A percentile compares a stretch with the other conserved stretches of the same genome.
These are phyloP conservation scores for Macaria liturata DNA, from an alignment of 2,888 invertebrate genomes.

Conservation along the genomic window DNA sequence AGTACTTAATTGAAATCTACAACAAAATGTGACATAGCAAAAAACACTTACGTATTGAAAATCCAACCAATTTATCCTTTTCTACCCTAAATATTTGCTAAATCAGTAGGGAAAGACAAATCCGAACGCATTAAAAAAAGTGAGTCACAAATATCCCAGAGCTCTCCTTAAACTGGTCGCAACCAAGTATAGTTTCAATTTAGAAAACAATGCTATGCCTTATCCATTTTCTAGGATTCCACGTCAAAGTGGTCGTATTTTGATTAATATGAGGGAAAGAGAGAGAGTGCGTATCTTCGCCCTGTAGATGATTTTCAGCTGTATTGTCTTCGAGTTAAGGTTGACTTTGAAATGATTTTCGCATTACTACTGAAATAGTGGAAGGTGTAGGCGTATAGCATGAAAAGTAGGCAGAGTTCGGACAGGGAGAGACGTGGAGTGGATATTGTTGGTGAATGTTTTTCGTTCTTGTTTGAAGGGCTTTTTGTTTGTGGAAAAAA, in stretches of 20 bases:
- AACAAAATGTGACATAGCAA: no score
- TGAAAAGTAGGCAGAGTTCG: constrained; percentile 81
- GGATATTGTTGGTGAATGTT: constrained; percentile 57
- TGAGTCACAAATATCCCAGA: constrained; percentile 27
- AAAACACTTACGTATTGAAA: no score
- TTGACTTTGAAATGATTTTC: constrained; percentile 58
- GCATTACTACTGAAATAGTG: constrained; percentile 73
- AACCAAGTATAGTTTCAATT: constrained; percentile 77
- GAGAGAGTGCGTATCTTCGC: constrained; percentile 63
- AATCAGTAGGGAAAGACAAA: no score
- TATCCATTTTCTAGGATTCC: constrained; percentile 81
- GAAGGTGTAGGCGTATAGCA: constrained; percentile 78
- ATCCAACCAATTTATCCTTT: no score
- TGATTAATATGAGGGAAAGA: constrained; percentile 82
- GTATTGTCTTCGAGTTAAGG: constrained; percentile 51
- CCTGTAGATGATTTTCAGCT: constrained; percentile 47
- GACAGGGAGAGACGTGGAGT: constrained; percentile 67
- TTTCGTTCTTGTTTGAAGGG: constrained; percentile 24
- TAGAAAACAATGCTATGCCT: constrained; percentile 76
- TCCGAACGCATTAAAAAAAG: no score
- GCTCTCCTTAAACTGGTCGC: constrained; percentile 56
- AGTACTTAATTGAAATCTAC: no score
- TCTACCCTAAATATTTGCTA: no score
- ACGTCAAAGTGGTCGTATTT: constrained; percentile 82
- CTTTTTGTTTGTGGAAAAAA: neutral